Evolutionary conservation across 2,888 invertebrate species (phyloP).

Genomic region (Cistogaster globosa): DNA sequence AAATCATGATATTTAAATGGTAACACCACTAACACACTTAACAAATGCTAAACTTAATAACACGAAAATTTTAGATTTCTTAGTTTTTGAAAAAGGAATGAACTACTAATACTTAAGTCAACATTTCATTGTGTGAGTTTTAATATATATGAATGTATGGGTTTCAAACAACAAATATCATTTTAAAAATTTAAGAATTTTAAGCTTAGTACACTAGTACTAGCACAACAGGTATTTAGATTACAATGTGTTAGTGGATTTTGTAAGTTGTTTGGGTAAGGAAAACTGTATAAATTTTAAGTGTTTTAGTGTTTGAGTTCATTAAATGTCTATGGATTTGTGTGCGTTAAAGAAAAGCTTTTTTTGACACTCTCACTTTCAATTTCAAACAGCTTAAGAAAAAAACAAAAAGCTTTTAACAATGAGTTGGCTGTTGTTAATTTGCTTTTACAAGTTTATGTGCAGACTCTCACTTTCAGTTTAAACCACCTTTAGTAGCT

Average conservation of each 20-base stretch:
- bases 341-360: slow-evolving; percentile 18
- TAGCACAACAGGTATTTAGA: neutral
- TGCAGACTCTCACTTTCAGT: slow-evolving; percentile 44
- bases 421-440: neutral
- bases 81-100: slow-evolving; percentile 40
- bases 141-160: neutral
- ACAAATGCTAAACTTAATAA: slow-evolving; percentile 15
- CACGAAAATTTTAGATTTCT: neutral
- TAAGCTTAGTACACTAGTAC: slow-evolving; percentile 7
- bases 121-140: neutral
- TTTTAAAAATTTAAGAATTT: neutral
- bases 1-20: slow-evolving; percentile 63
- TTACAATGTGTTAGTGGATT: neutral
- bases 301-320: neutral
- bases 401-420: slow-evolving; percentile 48
- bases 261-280: neutral
- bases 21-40: slow-evolving; percentile 59
- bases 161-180: neutral
- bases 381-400: neutral
- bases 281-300: neutral
- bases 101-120: slow-evolving; percentile 12
- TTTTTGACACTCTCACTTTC: slow-evolving; percentile 54
- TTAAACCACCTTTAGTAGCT: slow-evolving; percentile 9
- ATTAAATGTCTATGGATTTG: neutral
- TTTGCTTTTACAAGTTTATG: neutral